These are phyloP conservation scores for Dromius quadrimaculatus DNA, from an alignment of 2,888 invertebrate species.

Conservation along the genomic window DNA sequence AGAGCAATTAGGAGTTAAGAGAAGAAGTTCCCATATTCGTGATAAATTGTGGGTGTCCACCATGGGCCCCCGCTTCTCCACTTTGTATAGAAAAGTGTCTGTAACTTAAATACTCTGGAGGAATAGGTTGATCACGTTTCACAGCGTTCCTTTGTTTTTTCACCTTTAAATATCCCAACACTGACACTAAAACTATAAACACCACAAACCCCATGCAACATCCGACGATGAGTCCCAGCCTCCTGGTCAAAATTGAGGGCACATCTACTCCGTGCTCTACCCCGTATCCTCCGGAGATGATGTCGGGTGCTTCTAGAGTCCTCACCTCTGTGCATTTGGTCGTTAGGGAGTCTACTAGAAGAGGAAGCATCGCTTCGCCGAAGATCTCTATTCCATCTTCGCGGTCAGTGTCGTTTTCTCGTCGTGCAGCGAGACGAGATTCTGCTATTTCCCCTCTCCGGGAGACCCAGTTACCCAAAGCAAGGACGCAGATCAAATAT, in stretches of 20 bases:
- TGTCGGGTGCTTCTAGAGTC: slow-evolving; percentile 79
- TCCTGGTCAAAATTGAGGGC: slow-evolving; percentile 81
- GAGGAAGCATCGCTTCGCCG: slow-evolving; percentile 70
- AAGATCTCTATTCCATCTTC: slow-evolving; percentile 67
- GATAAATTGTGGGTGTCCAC: slow-evolving; percentile 65
- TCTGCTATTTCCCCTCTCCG: slow-evolving; percentile 67
- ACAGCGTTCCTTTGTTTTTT: slow-evolving; percentile 84
- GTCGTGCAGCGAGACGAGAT: slow-evolving; percentile 68
- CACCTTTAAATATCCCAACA: slow-evolving; percentile 85
- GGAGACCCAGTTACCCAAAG: slow-evolving; percentile 81
- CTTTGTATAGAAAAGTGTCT: slow-evolving; percentile 79
- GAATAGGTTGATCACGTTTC: slow-evolving; percentile 78
- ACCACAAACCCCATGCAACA: slow-evolving; percentile 89
- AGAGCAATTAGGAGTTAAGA: slow-evolving; percentile 58
- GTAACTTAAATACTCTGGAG: slow-evolving; percentile 86
- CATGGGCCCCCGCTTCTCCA: slow-evolving; percentile 68
- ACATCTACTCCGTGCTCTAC: slow-evolving; percentile 68
- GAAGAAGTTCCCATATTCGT: slow-evolving; percentile 65
- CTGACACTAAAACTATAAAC: slow-evolving; percentile 86
- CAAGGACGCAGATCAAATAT: slow-evolving; percentile 89
- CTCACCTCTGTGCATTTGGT: slow-evolving; percentile 83
- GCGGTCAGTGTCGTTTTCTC: slow-evolving; percentile 69
- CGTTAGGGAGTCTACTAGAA: slow-evolving; percentile 77
- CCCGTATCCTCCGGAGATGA: slow-evolving; percentile 70
- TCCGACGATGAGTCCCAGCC: slow-evolving; percentile 87